Evolutionary conservation across 2,797 vertebrate species (phyloP).

Genomic region (Sitta carolinensis): DNA sequence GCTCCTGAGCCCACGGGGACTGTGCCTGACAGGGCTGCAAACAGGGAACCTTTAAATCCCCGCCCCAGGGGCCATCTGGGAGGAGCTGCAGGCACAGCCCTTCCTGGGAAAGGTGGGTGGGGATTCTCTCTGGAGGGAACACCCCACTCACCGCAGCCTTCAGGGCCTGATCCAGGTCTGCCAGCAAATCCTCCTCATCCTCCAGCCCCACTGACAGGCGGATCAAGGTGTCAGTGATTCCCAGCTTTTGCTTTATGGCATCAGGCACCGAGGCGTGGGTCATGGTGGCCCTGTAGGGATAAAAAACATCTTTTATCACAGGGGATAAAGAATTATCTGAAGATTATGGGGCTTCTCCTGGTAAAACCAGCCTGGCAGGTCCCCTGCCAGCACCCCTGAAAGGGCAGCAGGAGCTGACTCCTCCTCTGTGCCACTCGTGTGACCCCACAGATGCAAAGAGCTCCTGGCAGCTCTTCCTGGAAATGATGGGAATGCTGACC

Average conservation of each 20-base stretch:
- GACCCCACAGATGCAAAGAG: background rate
- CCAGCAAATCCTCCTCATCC: slow-evolving; percentile 85
- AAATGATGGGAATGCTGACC: background rate
- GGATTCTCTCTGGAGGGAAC: background rate
- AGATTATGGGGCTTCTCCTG: background rate
- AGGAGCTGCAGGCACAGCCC: background rate
- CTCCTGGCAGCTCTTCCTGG: background rate
- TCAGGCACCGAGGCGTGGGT: slow-evolving; percentile 89
- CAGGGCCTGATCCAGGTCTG: slow-evolving; percentile 88
- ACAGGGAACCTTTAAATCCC: background rate
- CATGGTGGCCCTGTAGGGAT: slow-evolving; percentile 86
- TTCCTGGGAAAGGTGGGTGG: background rate
- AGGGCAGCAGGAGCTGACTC: background rate
- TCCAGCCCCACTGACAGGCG: slow-evolving; percentile 93
- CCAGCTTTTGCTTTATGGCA: slow-evolving; percentile 78
- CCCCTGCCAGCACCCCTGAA: background rate
- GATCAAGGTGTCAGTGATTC: slow-evolving; percentile 60
- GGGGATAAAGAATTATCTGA: too few species aligned
- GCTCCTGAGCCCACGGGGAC: too few species aligned
- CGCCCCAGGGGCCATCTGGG: background rate
- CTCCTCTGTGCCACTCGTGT: background rate
- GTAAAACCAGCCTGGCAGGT: background rate
- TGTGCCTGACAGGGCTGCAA: too few species aligned
- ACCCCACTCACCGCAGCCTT: slow-evolving; percentile 82
- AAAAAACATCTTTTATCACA: background rate